Percentiles rank a stretch among this genome's conserved stretches.
Evolutionary conservation across 2,888 invertebrate species (phyloP).

Genomic region (Chaetogeoica ovagalla): DNA sequence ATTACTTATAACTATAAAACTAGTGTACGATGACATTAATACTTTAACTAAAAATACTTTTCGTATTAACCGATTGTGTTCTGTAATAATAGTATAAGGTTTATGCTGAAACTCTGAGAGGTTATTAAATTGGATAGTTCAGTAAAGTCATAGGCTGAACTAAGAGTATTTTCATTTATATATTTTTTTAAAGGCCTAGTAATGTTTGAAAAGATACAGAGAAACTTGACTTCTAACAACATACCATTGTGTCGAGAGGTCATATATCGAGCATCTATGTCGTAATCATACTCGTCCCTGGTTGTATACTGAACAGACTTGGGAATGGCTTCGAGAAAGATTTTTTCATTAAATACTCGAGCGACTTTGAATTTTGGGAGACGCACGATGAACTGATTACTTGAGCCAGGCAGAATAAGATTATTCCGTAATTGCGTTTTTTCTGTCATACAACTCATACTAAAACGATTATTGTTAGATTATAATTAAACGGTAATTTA

Average conservation of each 20-base stretch:
- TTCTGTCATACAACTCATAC: slow-evolving; percentile 33
- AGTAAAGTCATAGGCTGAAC: neutral
- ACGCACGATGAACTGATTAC: slow-evolving; percentile 41
- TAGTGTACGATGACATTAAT: neutral
- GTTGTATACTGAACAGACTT: slow-evolving; percentile 46
- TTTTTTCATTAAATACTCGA: slow-evolving; percentile 49
- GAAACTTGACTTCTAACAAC: slow-evolving; percentile 43
- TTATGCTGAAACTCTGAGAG: too few species aligned
- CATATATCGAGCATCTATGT: slow-evolving; percentile 22
- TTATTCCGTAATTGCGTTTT: slow-evolving; percentile 41
- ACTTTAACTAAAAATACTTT: neutral
- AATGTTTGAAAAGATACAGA: slow-evolving; percentile 8
- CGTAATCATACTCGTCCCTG: slow-evolving; percentile 47
- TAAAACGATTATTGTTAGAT: slow-evolving; percentile 41
- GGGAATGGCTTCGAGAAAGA: slow-evolving; percentile 47
- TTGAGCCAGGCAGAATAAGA: slow-evolving; percentile 41
- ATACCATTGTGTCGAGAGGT: slow-evolving; percentile 35
- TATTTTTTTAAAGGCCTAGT: neutral
- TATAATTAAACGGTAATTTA: slow-evolving; percentile 14
- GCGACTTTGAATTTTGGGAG: slow-evolving; percentile 50
- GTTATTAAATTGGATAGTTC: neutral
- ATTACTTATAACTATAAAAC: neutral
- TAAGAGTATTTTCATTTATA: neutral
- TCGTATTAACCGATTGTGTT: neutral
- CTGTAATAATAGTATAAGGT: neutral